These are phyloP conservation scores for Melanargia galathea DNA, from an alignment of 2,888 invertebrate genomes.

Conservation along the genomic window DNA sequence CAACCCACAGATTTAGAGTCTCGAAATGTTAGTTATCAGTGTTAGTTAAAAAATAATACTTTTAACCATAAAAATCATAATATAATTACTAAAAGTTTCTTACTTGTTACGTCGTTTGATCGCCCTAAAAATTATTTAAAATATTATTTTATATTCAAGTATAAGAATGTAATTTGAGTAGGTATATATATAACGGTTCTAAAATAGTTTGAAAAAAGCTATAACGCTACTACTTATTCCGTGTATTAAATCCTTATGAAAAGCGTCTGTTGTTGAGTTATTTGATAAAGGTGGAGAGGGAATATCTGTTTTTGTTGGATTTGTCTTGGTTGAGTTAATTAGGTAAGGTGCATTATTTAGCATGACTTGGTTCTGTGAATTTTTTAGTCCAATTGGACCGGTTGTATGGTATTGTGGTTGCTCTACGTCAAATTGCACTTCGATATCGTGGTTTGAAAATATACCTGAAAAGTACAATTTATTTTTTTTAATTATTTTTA, in stretches of 20 bases:
- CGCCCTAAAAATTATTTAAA: slow-evolving; percentile 5
- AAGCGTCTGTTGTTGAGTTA: background rate
- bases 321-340: background rate
- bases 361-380: slow-evolving; percentile 15
- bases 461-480: slow-evolving; percentile 50
- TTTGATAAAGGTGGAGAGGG: background rate
- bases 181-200: too few relatives aligned
- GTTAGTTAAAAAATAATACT: background rate
- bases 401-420: slow-evolving; percentile 19
- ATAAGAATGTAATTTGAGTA: background rate
- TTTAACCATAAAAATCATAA: background rate
- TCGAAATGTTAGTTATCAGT: too few relatives aligned
- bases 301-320: background rate
- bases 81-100: background rate
- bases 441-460: slow-evolving; percentile 62
- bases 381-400: slow-evolving; percentile 14
- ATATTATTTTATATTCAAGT: background rate
- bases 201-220: background rate
- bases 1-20: too few relatives aligned
- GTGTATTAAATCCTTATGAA: background rate
- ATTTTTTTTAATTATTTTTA: background rate
- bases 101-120: slow-evolving; percentile 8
- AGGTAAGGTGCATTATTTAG: background rate
- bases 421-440: slow-evolving; percentile 60
- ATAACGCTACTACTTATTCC: slow-evolving; percentile 5